phyloP scores from a whole-genome alignment of 2,797 vertebrate species.

The Catamblyrhynchus diadema region DNA sequence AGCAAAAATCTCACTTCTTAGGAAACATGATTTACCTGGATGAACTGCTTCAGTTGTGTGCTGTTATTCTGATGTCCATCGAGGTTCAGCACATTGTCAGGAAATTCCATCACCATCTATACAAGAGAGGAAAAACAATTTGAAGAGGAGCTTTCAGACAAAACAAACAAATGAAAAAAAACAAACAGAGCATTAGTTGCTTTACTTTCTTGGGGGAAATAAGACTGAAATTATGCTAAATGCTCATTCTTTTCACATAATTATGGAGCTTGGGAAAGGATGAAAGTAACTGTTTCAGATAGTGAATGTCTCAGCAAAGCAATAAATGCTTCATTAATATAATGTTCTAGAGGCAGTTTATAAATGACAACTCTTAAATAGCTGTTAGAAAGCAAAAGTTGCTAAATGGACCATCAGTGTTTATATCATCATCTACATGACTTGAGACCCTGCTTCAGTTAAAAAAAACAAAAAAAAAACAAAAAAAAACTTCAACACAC shows the following conservation, averaged over 20 bases:
- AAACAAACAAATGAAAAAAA: not conserved
- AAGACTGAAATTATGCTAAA: not conserved
- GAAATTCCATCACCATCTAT: constrained; percentile 99
- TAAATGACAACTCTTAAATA: not conserved
- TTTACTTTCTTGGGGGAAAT: not conserved
- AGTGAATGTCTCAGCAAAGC: not conserved
- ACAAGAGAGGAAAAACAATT: not conserved
- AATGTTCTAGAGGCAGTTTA: not conserved
- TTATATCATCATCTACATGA: not conserved
- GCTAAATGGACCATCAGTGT: not conserved
- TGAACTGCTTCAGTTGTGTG: constrained; percentile 89
- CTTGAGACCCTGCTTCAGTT: not conserved
- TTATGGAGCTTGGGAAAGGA: not conserved
- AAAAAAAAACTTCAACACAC: not conserved
- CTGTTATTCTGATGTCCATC: constrained; percentile 85
- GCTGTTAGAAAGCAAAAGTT: not conserved
- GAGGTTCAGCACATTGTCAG: constrained; percentile 87
- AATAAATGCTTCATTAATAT: not conserved
- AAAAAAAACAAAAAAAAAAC: not conserved
- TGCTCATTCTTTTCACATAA: not conserved
- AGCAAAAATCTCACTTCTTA: not conserved
- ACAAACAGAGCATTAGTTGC: not conserved
- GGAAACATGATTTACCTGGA: constrained; percentile 80
- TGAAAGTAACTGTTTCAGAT: not conserved
- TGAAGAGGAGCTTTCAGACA: not conserved